Base-by-base conservation (phyloP, 2,888 invertebrate species). In the Acronicta alni region DNA sequence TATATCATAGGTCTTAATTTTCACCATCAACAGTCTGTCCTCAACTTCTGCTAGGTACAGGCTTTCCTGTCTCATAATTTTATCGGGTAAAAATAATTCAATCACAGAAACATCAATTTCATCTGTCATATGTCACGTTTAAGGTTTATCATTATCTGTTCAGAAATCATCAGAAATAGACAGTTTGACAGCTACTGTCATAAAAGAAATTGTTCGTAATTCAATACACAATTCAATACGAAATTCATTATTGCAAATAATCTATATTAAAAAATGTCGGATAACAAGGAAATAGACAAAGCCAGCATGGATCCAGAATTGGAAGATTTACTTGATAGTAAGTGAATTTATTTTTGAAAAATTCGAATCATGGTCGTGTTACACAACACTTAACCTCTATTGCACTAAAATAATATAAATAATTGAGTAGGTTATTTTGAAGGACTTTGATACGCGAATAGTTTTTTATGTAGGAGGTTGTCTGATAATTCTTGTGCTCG, bases 321-420 rank as follows among this genome's bases (percentile, higher is more conserved):
- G 70, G 95, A 97, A 58, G 96, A 97, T 72, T 93, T 97, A 77
- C 89, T 97, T 72, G 96, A 97, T 87, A 97, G 97, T 97, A 89
- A 95, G 95, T 95, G 18, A n/a, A 60, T 37, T 61, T 63, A 55
- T 60, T 64, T 70, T 71, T 55, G 18, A 59, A 57, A 63, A 57
- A 48, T 59, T 41, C 18, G 52, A 39, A 56, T 49, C 69, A 69
- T 44, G 75, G 64, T 66, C 60, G 46, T 73, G 67, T 88, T 87
- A 88, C 87, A 89, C 89, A 89, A 89, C 85, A 74, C 83, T 77
- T 91, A 86, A 80, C 82, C 84, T 80, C 60, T 54, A 46, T 58
- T 12, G 4, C 20, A 26, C 44, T 44, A 38, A 53, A 53, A 30
- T 3, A 67, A 58, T 67, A 56, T 72, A 66, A 77, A 67, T 51